A percentile compares a stretch with the other conserved stretches of the same genome.
Conservation (phyloP, 2,113 vertebrate genomes). For the Prietella phreatophila region DNA sequence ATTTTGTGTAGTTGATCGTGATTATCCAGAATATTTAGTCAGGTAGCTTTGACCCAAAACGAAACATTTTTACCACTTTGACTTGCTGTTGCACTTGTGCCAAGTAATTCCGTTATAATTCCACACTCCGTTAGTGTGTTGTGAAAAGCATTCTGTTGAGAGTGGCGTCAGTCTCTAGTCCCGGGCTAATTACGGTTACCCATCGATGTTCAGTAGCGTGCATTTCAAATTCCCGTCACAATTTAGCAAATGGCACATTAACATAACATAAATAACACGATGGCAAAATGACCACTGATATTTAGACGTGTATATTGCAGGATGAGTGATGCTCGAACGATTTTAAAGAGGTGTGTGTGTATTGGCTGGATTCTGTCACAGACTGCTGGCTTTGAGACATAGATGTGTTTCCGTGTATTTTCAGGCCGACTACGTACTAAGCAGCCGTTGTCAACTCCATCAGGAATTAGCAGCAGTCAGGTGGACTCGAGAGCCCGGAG, state of each 20-base stretch:
- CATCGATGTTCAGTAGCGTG: background rate
- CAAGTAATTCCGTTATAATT: background rate
- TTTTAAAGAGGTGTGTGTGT: background rate
- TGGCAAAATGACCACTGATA: background rate
- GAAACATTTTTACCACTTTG: background rate
- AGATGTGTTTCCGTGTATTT: conserved; percentile 9
- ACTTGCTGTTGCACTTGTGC: background rate
- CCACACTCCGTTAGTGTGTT: background rate
- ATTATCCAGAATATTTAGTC: background rate
- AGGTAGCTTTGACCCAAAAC: background rate
- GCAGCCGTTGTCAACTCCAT: conserved; percentile 76
- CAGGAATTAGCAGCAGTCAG: conserved; percentile 77
- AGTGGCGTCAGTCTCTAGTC: background rate
- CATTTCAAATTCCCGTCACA: background rate
- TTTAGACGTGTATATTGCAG: background rate
- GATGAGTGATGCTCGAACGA: background rate
- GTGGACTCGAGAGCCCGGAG: conserved; percentile 90
- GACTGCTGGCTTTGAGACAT: background rate
- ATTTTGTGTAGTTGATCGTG: background rate
- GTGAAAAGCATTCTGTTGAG: background rate
- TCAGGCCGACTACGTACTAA: conserved; percentile 87
- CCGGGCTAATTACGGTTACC: background rate
- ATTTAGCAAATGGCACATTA: background rate
- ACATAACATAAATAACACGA: background rate
- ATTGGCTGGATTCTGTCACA: background rate